These are phyloP conservation scores for Ditylenchus weischeri DNA, from an alignment of 2,888 invertebrate species.

Conservation along the genomic window DNA sequence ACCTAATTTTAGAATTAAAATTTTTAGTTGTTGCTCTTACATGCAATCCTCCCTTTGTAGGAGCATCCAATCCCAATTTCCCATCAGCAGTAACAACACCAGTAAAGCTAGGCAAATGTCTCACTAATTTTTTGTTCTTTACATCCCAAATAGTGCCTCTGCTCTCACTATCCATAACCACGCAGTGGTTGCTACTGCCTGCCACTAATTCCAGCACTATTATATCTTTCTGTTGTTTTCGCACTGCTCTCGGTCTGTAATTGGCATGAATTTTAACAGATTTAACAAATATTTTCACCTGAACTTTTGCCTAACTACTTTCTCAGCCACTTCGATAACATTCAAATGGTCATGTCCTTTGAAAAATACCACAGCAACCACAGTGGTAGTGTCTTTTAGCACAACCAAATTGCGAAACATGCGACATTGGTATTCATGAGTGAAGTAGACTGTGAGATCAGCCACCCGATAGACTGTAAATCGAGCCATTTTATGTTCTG, in stretches of 20 bases:
- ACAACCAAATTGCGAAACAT: conserved; percentile 47
- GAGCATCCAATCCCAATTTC: conserved; percentile 86
- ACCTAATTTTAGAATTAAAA: not conserved
- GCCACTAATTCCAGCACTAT: conserved; percentile 43
- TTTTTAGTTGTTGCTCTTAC: too few species aligned
- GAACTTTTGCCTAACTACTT: conserved; percentile 44
- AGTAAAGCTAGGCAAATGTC: conserved; percentile 45
- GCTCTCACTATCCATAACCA: conserved; percentile 49
- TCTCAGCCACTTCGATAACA: conserved; percentile 43
- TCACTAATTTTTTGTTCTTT: conserved; percentile 36
- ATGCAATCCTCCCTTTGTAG: conserved; percentile 84
- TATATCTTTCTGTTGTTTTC: conserved; percentile 47
- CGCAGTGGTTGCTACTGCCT: conserved; percentile 43
- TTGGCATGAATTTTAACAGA: not conserved
- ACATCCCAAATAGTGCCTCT: conserved; percentile 50
- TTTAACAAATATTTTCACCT: conserved; percentile 24
- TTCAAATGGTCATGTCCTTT: conserved; percentile 51
- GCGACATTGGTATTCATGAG: conserved; percentile 49
- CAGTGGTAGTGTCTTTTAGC: conserved; percentile 38
- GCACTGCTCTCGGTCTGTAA: conserved; percentile 42
- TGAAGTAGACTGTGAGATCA: conserved; percentile 43
- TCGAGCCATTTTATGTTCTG: conserved; percentile 50
- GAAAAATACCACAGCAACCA: conserved; percentile 32
- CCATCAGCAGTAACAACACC: conserved; percentile 62
- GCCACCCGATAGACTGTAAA: conserved; percentile 40